phyloP scores from a whole-genome alignment of 2,113 vertebrate genomes.

The Loxodonta africana region DNA sequence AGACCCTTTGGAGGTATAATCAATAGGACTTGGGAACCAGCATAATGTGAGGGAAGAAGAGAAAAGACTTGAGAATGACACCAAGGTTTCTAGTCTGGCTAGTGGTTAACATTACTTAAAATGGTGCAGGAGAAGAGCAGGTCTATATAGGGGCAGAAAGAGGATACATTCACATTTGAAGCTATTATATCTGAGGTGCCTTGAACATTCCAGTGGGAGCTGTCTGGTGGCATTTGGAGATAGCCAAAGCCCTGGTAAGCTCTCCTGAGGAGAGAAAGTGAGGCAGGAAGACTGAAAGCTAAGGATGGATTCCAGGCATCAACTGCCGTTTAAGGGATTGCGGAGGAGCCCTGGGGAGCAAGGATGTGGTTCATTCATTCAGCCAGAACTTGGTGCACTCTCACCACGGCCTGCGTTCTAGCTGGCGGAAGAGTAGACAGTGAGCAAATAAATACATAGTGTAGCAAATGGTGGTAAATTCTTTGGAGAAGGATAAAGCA shows the following conservation, averaged over 20 bases:
- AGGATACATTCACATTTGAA: background rate
- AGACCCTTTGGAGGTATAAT: too few species aligned
- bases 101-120: background rate
- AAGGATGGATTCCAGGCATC: background rate
- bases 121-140: background rate
- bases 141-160: background rate
- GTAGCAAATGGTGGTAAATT: background rate
- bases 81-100: background rate
- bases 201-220: background rate
- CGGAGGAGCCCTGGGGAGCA: background rate
- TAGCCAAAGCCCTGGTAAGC: background rate
- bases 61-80: background rate
- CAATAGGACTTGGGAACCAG: background rate
- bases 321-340: too few species aligned
- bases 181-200: background rate
- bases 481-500: background rate
- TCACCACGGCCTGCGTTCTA: background rate
- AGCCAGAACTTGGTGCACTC: fast-evolving
- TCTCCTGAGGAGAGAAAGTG: background rate
- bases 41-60: background rate
- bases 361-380: background rate
- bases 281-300: background rate
- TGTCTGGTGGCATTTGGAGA: background rate
- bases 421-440: background rate
- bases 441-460: background rate